Base-by-base conservation (phyloP, 2,888 invertebrate species). In the Xiphydria camelus region DNA sequence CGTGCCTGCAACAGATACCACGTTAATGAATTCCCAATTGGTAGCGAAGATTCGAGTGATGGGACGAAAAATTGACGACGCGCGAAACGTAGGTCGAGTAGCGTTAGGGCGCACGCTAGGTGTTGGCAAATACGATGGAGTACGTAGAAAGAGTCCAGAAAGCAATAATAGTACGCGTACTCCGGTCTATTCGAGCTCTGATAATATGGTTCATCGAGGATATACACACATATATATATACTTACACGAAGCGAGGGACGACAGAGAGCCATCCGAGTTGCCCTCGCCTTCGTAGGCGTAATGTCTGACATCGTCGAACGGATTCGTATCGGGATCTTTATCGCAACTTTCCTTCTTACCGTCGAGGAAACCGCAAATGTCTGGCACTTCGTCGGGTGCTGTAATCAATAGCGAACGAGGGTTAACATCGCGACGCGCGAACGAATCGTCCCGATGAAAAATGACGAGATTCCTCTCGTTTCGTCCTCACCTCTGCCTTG, bases 221-320 rank as follows among this genome's bases (percentile, higher is more conserved):
- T 12, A 9, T 1, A n/a, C 26, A n/a, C 0, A 14, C 7, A 26
- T 26, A 14, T 0, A 26, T 10, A 26, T 35, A 50, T 61, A 81
- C 81, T 80, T 71, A 84, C 91, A 91, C 62, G 94, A 94, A 55
- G 93, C 93, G 59, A 94, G 80, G 32, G 94, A 93, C 39, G 95
- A 96, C 15, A 97, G 82, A 6, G 94, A 94, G 55, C 95, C 95
- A 56, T 91, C 91, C 22, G 80, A 81, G 72, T 94, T 94, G 59
- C 94, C 94, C 72, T 93, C 94, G 33, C 97, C 97, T 78, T 99
- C 98, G 73, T 97, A 98, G 44, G 94, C 96, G 76, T 97, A 99
- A 77, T 98, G 93, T 47, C 97, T 85, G 14, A 98, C 91, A 77
- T 97, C 97, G 76, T 99, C 99, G 70, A 91, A 92, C 1, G 96